Evolutionary conservation across 2,113 vertebrate species (phyloP), one percentile per base, ranked within the genome.

Genomic region (Protobothrops mucrosquamatus): DNA sequence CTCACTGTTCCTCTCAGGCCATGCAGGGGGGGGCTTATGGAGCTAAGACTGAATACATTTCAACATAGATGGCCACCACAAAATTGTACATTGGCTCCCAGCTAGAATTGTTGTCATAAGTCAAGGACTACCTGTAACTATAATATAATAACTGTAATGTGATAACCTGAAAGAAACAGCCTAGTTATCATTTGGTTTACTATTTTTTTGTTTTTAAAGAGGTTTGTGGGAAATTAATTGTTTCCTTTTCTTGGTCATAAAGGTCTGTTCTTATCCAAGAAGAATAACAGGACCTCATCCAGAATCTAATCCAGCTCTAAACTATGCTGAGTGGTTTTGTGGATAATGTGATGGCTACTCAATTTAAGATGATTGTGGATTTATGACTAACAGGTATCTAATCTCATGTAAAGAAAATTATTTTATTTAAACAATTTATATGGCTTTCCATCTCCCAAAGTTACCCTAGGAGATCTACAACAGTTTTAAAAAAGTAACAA

Each of bases 201-300:
- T 54, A 23, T 64, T 64, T 64, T 69, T 69, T 91, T 43, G 54
- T 85, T 85, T 85, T 74, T 7, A 23, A 43, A 24, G 9, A 26
- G 39, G 34, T 14, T 91, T 91, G 34, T 86, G 22, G 26, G 85
- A 14, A 64, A 18, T 86, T 64, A 59, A 90, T 92, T 52, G 39
- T 87, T 87, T n/a, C 22, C 34, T 1, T 1, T 52, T 1, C 90
- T 90, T 94, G 54, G 26, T 85, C 18, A 59, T 95, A 90, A 52
- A 64, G 94, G 85, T 95, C 54, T 29, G 26, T 91, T 96, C 92
- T 93, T 52, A 92, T 93, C 92, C 93, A 81, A 59, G 6, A 81
- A 92, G 89, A 48, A 69, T 93, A 51, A 43, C 93, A 92, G 90
- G 93, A 94, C 11, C 61, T 93, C 64, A 93, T 88, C 92, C 91